phyloP scores from a whole-genome alignment of 1,140 invertebrate species.

The Batillaria attramentaria region DNA sequence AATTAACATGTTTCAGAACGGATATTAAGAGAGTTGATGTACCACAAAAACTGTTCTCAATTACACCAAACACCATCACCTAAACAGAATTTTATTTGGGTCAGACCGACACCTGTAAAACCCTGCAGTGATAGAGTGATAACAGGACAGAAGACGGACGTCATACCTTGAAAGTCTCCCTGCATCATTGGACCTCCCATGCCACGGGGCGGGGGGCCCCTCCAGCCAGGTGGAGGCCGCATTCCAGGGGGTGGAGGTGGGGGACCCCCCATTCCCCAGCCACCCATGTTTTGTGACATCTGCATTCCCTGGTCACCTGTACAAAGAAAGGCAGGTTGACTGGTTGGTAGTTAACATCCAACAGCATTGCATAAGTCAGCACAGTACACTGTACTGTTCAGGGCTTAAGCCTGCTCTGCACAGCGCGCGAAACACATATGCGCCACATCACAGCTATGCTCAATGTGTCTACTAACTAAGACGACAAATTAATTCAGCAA shows the following conservation, averaged over 20 bases:
- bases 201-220: conserved; percentile 58
- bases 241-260: conserved; percentile 69
- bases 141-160: background rate
- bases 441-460: too few relatives aligned
- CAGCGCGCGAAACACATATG: too few relatives aligned
- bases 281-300: too few relatives aligned
- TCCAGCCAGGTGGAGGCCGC: conserved; percentile 66
- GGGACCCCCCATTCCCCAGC: conserved; percentile 31
- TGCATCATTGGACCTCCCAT: conserved; percentile 49
- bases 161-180: conserved; percentile 38
- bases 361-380: too few relatives aligned
- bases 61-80: background rate
- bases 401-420: too few relatives aligned
- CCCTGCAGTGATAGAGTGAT: background rate
- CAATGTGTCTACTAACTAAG: too few relatives aligned
- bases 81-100: background rate
- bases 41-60: background rate
- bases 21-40: background rate
- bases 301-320: too few relatives aligned
- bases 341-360: too few relatives aligned
- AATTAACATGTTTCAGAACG: background rate
- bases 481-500: too few relatives aligned
- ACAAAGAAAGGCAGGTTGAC: too few relatives aligned
- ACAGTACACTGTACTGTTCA: too few relatives aligned
- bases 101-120: background rate